A percentile compares a stretch with the other conserved stretches of the same genome.
phyloP scores from a whole-genome alignment of 1,140 invertebrate species.

The Rhopalosiphum padi region DNA sequence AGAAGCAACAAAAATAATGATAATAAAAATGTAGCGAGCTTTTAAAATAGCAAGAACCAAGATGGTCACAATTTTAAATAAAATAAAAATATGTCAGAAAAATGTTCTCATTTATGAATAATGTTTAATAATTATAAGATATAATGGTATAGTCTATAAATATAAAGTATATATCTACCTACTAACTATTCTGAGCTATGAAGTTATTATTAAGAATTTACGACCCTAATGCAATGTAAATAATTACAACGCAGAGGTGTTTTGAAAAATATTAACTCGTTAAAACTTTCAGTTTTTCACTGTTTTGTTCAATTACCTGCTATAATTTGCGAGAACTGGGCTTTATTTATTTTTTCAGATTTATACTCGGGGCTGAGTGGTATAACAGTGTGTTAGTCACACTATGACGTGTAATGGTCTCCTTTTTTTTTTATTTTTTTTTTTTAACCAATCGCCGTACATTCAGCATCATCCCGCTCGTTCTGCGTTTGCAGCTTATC shows the following conservation, averaged over 20 bases:
- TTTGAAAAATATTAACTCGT: not conserved
- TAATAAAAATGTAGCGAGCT: not conserved
- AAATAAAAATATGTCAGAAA: not conserved
- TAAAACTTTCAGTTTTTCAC: not conserved
- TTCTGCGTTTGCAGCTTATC: not conserved
- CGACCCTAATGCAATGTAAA: not conserved
- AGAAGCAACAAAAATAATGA: not conserved
- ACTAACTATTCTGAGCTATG: too few species aligned
- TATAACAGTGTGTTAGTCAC: too few species aligned
- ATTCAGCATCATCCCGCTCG: not conserved
- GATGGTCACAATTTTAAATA: not conserved
- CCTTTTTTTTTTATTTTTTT: not conserved
- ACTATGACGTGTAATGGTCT: not conserved
- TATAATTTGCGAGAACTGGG: not conserved
- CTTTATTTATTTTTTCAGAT: not conserved
- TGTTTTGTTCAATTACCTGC: not conserved
- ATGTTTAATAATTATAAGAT: too few species aligned
- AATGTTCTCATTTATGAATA: not conserved
- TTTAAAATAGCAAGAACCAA: not conserved
- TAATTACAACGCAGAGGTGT: too few species aligned
- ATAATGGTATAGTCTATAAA: too few species aligned
- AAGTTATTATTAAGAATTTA: not conserved
- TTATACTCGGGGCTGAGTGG: not conserved
- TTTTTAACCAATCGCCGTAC: not conserved
- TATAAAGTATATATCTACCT: too few species aligned